These are phyloP conservation scores for Microcaecilia unicolor DNA, from an alignment of 2,797 vertebrate genomes.

Conservation along the genomic window DNA sequence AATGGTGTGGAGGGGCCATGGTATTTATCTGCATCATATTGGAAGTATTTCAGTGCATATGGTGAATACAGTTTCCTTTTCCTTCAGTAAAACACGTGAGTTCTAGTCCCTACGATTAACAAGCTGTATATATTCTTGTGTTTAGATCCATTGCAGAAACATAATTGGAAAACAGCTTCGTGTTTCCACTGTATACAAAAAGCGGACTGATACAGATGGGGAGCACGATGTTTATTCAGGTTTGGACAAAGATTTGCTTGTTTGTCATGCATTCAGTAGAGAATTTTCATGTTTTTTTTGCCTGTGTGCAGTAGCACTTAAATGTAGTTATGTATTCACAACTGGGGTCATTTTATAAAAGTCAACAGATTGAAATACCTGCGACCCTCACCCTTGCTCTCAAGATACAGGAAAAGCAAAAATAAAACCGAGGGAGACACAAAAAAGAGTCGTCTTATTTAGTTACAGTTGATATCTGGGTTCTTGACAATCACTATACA, in stretches of 20 bases:
- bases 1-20: too few relatives aligned
- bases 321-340: not conserved
- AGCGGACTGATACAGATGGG: slow-evolving; percentile 3
- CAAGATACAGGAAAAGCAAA: too few relatives aligned
- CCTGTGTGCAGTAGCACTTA: too few relatives aligned
- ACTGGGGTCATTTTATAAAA: too few relatives aligned
- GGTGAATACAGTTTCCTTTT: slow-evolving; percentile 1
- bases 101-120: too few relatives aligned
- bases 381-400: too few relatives aligned
- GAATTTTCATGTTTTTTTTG: not conserved
- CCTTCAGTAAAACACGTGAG: too few relatives aligned
- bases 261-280: slow-evolving; percentile 4
- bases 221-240: slow-evolving; percentile 23
- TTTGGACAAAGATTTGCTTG: slow-evolving; percentile 26
- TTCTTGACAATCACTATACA: too few relatives aligned
- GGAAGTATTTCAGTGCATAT: not conserved
- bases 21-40: not conserved
- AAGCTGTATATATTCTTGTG: slow-evolving; percentile 18
- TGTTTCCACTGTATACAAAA: slow-evolving; percentile 15
- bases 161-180: slow-evolving; percentile 62
- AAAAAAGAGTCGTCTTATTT: too few relatives aligned
- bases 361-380: too few relatives aligned
- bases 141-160: slow-evolving; percentile 71
- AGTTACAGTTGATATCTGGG: too few relatives aligned
- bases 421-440: too few relatives aligned